Percentiles rank a stretch among this genome's conserved stretches.
These are phyloP conservation scores for Blastobasis adustella DNA, from an alignment of 2,888 invertebrate species.

Conservation along the genomic window DNA sequence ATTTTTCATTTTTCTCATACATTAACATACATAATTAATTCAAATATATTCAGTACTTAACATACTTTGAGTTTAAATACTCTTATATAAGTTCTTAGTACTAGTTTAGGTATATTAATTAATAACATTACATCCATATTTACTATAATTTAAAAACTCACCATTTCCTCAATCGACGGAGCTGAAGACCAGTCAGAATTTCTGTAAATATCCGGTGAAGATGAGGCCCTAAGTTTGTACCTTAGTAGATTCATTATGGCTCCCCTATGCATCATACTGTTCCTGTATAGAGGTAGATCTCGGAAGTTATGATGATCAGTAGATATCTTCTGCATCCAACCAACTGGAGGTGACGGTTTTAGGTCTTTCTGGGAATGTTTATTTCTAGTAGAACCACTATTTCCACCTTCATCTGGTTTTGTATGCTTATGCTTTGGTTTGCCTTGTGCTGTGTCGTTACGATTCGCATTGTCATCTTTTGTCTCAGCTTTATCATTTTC, in stretches of 20 bases:
- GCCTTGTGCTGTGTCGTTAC: conserved; percentile 7
- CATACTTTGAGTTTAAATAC: too few species aligned
- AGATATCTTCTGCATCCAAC: conserved; percentile 67
- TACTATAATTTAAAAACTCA: conserved; percentile 54
- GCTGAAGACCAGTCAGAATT: conserved; percentile 86
- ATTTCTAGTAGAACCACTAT: conserved; percentile 13
- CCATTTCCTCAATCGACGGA: conserved; percentile 78
- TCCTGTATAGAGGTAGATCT: conserved; percentile 81
- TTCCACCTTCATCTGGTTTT: neutral
- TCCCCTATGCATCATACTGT: conserved; percentile 88
- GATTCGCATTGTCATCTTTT: conserved; percentile 13
- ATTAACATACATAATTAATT: too few species aligned
- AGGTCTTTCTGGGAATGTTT: neutral
- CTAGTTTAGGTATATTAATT: too few species aligned
- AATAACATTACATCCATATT: too few species aligned
- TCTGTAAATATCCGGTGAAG: conserved; percentile 91
- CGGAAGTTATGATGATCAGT: conserved; percentile 80
- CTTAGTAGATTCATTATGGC: conserved; percentile 88
- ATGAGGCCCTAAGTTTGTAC: conserved; percentile 86
- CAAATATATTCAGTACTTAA: too few species aligned
- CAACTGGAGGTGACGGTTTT: conserved; percentile 18
- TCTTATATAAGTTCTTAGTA: too few species aligned
- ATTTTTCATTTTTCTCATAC: too few species aligned
- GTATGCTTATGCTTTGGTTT: conserved; percentile 8
- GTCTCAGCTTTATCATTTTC: conserved; percentile 19